phyloP scores from a whole-genome alignment of 1,140 invertebrate genomes.

The Trichonephila inaurata region DNA sequence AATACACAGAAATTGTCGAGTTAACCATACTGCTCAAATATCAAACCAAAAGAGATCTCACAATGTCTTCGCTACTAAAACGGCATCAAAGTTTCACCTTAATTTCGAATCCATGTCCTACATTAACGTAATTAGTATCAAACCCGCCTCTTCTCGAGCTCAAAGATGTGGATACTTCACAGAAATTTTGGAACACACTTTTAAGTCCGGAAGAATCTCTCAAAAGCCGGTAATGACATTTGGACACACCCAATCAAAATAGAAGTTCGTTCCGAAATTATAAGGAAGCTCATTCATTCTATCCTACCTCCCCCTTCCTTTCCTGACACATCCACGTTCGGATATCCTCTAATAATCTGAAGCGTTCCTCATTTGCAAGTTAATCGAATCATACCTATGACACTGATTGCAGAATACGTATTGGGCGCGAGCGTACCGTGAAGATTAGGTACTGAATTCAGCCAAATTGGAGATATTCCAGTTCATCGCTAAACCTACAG shows the following conservation, averaged over 20 bases:
- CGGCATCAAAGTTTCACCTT: neutral
- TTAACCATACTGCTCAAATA: no score
- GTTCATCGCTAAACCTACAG: neutral
- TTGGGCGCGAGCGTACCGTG: neutral
- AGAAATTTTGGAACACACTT: no score
- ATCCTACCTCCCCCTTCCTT: no score
- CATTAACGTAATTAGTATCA: neutral
- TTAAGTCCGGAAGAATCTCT: neutral
- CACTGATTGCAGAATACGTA: slow-evolving; percentile 15
- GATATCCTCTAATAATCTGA: neutral
- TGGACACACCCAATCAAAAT: neutral
- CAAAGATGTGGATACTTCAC: neutral
- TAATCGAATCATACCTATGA: slow-evolving; percentile 39
- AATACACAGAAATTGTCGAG: no score
- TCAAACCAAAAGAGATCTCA: no score
- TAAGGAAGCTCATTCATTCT: neutral
- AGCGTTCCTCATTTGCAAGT: slow-evolving; percentile 27
- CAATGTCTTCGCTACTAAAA: no score
- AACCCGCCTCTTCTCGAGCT: neutral
- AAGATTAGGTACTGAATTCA: slow-evolving; percentile 23
- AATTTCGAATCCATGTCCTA: neutral
- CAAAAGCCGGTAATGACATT: neutral
- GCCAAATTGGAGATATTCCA: neutral
- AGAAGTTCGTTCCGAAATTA: neutral
- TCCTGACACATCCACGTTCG: neutral